These are phyloP conservation scores for Pseudomyrmex sp. DNA, from an alignment of 1,140 invertebrate species.

Conservation along the genomic window DNA sequence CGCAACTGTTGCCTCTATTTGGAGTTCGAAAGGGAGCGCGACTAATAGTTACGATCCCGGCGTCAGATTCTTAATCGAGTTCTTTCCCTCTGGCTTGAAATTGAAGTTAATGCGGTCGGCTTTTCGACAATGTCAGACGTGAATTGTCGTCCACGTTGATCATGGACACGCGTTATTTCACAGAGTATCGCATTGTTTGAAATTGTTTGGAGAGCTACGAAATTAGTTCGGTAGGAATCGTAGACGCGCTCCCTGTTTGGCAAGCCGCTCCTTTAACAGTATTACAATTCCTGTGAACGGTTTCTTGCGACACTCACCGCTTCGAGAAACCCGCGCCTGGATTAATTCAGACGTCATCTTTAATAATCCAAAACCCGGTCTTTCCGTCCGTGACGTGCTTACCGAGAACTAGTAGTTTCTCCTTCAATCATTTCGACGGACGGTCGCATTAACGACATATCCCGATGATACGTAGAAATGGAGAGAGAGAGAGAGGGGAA, in stretches of 20 bases:
- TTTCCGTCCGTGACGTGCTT: neutral
- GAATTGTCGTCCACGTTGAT: neutral
- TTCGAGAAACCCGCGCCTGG: conserved; percentile 10
- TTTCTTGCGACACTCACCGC: conserved; percentile 17
- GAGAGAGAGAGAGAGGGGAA: conserved; percentile 23
- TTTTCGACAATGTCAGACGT: conserved; percentile 19
- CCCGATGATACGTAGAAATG: conserved; percentile 74
- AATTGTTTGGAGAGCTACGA: neutral
- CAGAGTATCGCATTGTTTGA: too few species aligned
- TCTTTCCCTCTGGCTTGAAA: conserved; percentile 37
- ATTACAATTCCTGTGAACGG: conserved; percentile 1
- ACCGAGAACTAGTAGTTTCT: conserved; percentile 66
- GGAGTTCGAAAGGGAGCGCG: conserved; percentile 78
- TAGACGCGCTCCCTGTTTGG: neutral
- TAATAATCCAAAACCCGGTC: conserved; percentile 52
- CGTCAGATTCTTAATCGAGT: conserved; percentile 62
- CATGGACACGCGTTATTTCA: neutral
- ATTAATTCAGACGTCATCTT: conserved; percentile 58
- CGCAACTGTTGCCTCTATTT: conserved; percentile 85
- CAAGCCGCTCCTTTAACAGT: conserved; percentile 19
- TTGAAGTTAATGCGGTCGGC: conserved; percentile 38
- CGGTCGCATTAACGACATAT: conserved; percentile 79
- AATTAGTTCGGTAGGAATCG: neutral
- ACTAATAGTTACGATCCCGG: conserved; percentile 81
- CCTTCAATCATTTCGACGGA: conserved; percentile 81